Evolutionary conservation across 2,797 vertebrate genomes (phyloP).

Genomic region (Dallia pectoralis): DNA sequence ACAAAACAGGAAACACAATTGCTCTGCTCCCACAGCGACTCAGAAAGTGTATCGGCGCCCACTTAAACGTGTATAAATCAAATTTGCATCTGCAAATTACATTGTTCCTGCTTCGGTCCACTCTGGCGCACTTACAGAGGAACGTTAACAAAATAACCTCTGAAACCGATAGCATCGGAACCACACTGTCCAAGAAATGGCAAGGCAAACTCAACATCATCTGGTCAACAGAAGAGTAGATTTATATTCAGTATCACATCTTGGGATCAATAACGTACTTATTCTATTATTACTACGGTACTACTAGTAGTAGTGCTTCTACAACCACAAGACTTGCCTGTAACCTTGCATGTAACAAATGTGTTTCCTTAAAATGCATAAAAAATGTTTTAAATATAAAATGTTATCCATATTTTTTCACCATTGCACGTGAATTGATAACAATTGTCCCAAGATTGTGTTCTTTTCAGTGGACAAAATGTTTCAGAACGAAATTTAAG

Average conservation of each 20-base stretch:
- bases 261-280: neutral
- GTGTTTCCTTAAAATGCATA: too few relatives aligned
- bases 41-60: constrained; percentile 30
- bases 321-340: too few relatives aligned
- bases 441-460: too few relatives aligned
- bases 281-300: neutral
- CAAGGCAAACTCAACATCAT: neutral
- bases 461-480: too few relatives aligned
- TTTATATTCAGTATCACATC: constrained; percentile 1
- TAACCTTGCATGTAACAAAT: too few relatives aligned
- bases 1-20: constrained; percentile 1
- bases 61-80: constrained; percentile 49
- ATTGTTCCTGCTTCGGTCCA: constrained; percentile 40
- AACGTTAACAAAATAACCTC: constrained; percentile 42
- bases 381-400: too few relatives aligned
- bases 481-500: too few relatives aligned
- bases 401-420: too few relatives aligned
- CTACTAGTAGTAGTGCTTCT: neutral
- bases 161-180: constrained; percentile 27
- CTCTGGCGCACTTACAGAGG: constrained; percentile 48
- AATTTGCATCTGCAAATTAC: constrained; percentile 51
- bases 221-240: neutral
- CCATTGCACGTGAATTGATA: too few relatives aligned
- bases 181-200: constrained; percentile 20
- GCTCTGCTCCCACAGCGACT: constrained; percentile 14